Percentiles rank a stretch among this genome's conserved stretches.
These are phyloP conservation scores for Xerus inauris DNA, from an alignment of 2,113 vertebrate species.

Conservation along the genomic window DNA sequence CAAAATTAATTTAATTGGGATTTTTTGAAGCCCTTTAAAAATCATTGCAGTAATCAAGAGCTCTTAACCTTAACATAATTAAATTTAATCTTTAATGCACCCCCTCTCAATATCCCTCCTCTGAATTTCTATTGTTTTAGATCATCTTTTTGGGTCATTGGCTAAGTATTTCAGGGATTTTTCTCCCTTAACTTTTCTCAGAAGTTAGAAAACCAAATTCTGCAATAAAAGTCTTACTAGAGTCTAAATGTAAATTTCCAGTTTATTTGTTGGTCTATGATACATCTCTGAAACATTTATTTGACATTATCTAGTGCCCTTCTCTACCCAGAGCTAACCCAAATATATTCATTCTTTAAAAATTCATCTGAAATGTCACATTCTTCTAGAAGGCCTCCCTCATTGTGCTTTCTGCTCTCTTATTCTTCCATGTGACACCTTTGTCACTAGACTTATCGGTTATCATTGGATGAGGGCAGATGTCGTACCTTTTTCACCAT, in stretches of 20 bases:
- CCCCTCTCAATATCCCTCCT: neutral
- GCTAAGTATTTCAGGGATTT: neutral
- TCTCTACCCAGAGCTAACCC: neutral
- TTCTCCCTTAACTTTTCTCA: slow-evolving; percentile 25
- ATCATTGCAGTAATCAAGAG: neutral
- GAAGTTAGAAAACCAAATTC: neutral
- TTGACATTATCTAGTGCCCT: neutral
- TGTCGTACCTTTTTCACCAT: neutral
- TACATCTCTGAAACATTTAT: slow-evolving; percentile 7
- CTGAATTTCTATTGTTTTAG: neutral
- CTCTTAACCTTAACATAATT: neutral
- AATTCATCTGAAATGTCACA: slow-evolving; percentile 11
- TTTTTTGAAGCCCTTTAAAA: neutral
- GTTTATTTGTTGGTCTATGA: slow-evolving; percentile 24
- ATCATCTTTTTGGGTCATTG: neutral
- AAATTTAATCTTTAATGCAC: neutral
- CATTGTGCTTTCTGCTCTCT: neutral
- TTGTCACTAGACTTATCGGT: neutral
- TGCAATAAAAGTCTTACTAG: slow-evolving; percentile 25
- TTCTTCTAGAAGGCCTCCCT: neutral
- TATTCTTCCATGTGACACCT: neutral
- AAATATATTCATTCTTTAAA: slow-evolving; percentile 48
- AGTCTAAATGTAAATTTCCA: slow-evolving; percentile 68
- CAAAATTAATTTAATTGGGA: neutral
- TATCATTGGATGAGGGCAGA: neutral